Conservation (phyloP, 2,888 invertebrate genomes). For the Xiphydria camelus region DNA sequence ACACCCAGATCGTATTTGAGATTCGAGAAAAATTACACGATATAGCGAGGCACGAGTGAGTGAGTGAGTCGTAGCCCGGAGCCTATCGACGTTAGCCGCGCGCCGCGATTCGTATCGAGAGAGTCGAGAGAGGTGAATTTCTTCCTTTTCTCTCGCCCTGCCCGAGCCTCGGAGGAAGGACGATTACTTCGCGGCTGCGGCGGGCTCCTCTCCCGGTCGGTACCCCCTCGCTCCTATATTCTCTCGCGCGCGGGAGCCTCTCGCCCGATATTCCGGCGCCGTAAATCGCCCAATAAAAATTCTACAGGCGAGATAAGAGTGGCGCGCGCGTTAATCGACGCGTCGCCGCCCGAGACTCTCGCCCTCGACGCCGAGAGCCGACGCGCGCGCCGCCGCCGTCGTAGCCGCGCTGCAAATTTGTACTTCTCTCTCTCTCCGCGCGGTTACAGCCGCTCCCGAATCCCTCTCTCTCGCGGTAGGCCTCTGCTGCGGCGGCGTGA, state of each 20-base stretch:
- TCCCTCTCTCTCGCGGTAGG: conserved; percentile 23
- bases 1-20: conserved; percentile 45
- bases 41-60: conserved; percentile 29
- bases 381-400: conserved; percentile 32
- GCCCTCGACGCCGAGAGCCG: no score
- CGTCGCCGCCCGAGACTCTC: conserved; percentile 17
- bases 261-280: conserved; percentile 29
- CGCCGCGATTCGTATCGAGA: conserved; percentile 45
- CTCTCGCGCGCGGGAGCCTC: no score
- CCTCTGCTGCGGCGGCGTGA: no score
- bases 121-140: no score
- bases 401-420: conserved; percentile 21
- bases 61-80: conserved; percentile 39
- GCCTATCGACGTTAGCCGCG: conserved; percentile 44
- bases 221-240: no score
- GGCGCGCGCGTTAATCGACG: conserved; percentile 43
- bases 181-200: conserved; percentile 29
- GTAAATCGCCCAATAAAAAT: conserved; percentile 40
- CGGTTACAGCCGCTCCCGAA: conserved; percentile 22
- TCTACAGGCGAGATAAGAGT: conserved; percentile 39
- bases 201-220: conserved; percentile 22
- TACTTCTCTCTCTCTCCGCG: conserved; percentile 18
- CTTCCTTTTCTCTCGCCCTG: conserved; percentile 21
- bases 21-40: conserved; percentile 49
- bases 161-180: conserved; percentile 21